Evolutionary conservation across 1,140 invertebrate genomes (phyloP), one percentile per base, ranked within the genome.

Genomic region (Hyposmocoma kahamanoa): DNA sequence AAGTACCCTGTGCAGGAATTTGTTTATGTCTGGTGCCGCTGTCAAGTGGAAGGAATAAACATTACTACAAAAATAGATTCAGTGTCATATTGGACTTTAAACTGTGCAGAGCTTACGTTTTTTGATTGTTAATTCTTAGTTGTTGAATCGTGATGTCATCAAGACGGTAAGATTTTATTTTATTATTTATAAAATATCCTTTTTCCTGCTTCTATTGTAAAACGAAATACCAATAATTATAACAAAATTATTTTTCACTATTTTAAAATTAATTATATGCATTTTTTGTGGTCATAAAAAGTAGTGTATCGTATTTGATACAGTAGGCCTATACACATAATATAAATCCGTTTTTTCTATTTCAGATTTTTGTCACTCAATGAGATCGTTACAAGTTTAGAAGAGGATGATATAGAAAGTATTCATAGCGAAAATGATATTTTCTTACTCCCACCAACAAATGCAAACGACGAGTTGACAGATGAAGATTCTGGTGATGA

Each of bases 11-110:
- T 5, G 6, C 15, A 38, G 15, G 34, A 38, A 38, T 38, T 38
- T 38, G 34, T 38, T 38, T 38, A 38, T 15, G 15, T 38, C 5
- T 8, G 34, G 13, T 38, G 34, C 34, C 15, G 34, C 6, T 38
- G 34, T 38, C 34, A 38, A 38, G 34, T 38, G 34, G 6, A 38
- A 38, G 34, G 34, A 8, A 6, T 11, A 38, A 38, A 17, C 34
- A 38, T 9, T 38, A 38, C 34, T 38, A 38, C 34, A 38, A 38
- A 38, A 38, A 38, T 42, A 42, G 21, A 8, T 42, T 42, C 21
- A 42, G 17, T 42, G 41, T 42, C 21, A 42, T 20, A 42, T 8
- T 42, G 4, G 21, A 6, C 41, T 9, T 18, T 8, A 22, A 6
- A 19, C 17, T 8, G 17, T 38, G 34, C 34, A n/a, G 10, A 5